phyloP scores from a whole-genome alignment of 2,113 vertebrate genomes.

The Pelmatolapia mariae region DNA sequence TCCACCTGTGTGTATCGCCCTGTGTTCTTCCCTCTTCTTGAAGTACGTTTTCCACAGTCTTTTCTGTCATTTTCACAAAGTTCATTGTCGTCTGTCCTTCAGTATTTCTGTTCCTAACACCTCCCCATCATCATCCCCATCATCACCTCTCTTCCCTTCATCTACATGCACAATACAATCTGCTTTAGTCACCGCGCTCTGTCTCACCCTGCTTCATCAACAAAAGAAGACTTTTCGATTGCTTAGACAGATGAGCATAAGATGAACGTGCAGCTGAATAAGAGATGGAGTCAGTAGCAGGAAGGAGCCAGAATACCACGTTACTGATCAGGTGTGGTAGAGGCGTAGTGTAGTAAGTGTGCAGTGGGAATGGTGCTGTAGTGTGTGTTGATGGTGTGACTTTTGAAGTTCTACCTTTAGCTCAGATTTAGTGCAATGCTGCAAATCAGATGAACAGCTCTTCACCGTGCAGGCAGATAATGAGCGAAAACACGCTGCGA shows the following conservation, averaged over 20 bases:
- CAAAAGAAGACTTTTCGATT: background rate
- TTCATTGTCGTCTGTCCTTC: background rate
- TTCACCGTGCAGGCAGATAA: background rate
- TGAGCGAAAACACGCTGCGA: background rate
- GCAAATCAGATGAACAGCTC: background rate
- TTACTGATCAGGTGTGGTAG: accelerated
- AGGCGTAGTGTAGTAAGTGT: background rate
- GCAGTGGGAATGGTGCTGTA: background rate
- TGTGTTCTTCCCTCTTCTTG: background rate
- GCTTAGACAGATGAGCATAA: background rate
- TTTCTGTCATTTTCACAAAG: background rate
- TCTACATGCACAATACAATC: background rate
- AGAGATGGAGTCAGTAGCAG: background rate
- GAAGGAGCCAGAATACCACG: background rate
- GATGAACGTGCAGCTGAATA: background rate
- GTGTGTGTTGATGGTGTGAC: background rate
- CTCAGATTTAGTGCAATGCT: background rate
- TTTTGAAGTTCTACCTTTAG: background rate
- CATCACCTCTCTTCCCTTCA: background rate
- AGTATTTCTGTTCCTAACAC: background rate
- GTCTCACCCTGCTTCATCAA: background rate
- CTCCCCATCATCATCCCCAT: background rate
- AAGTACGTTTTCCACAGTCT: background rate
- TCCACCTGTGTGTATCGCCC: background rate
- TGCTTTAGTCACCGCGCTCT: background rate